Evolutionary conservation across 1,140 invertebrate species (phyloP), one percentile per base, ranked within the genome.

Genomic region (Drosophila kohkoa): DNA sequence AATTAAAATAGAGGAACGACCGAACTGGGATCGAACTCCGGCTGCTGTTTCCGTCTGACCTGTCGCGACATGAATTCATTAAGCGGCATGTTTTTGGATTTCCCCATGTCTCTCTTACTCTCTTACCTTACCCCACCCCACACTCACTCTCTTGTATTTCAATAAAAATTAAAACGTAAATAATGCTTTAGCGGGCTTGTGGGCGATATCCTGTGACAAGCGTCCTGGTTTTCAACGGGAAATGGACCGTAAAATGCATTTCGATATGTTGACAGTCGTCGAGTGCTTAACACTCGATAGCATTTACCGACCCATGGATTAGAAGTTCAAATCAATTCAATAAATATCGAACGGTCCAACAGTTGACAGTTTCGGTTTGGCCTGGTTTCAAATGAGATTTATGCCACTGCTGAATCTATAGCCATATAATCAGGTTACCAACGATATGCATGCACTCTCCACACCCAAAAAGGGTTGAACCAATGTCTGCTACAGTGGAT

Each of bases 151-250:
- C 45, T 48, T 69, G 73, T 83, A 73, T 81, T 81, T 78, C 75
- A 85, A 88, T 89, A 79, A 85, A 81, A 76, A 85, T 89, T 81
- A 85, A 85, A 88, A 69, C 70, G 77, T 83, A 88, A 87, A 83
- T 89, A 75, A 89, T 77, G 70, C 15, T 41, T 57, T 78, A 64
- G 48, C 52, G 49, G 68, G 16, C 38, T 32, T 38, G 57, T 41
- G 41, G 11, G 15, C 46, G 15, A 46, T 7, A 49, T 54, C 16
- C 54, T 16, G 16, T 38, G 7, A 32, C 13, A 38, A 30, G 13
- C 48, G 35, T 63, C 30, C 45, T 20, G 49, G 32, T 55, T 64
- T 52, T 59, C 46, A 25, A 59, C 30, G 38, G 38, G 5, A 69
- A 81, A 86, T 85, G 81, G 59, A 48, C 62, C 66, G 75, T 87